These are phyloP conservation scores for Platanista minor DNA, from an alignment of 2,113 vertebrate genomes.

Conservation along the genomic window DNA sequence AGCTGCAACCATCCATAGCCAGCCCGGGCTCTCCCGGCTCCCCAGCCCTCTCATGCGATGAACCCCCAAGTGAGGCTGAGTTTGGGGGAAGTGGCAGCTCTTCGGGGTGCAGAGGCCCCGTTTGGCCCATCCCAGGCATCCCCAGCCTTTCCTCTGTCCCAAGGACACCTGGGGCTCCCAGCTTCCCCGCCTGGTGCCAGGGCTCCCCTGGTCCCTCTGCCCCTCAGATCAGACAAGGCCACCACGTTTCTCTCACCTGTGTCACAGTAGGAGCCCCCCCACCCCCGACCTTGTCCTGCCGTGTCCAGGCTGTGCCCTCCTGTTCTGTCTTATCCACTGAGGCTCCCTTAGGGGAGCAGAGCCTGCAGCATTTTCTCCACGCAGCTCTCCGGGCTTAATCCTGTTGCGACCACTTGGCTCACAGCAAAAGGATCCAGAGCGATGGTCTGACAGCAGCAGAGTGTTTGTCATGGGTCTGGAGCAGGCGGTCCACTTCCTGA, in stretches of 20 bases:
- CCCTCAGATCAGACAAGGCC: background rate
- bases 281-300: background rate
- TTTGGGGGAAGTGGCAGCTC: background rate
- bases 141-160: background rate
- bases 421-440: background rate
- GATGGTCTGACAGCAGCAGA: background rate
- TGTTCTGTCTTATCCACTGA: background rate
- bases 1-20: background rate
- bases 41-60: background rate
- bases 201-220: background rate
- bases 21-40: background rate
- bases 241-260: rapidly evolving
- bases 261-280: background rate
- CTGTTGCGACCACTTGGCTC: too few relatives aligned
- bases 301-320: background rate
- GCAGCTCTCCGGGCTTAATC: background rate
- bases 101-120: background rate
- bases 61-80: background rate
- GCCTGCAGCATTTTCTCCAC: background rate
- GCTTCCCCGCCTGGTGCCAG: background rate
- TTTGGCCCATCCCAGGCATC: background rate
- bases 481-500: too few relatives aligned
- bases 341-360: background rate
- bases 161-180: too few relatives aligned
- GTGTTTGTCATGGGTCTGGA: too few relatives aligned